Evolutionary conservation across 2,797 vertebrate species (phyloP), one percentile per base, ranked within the genome.

Genomic region (Adrianichthys oophorus): DNA sequence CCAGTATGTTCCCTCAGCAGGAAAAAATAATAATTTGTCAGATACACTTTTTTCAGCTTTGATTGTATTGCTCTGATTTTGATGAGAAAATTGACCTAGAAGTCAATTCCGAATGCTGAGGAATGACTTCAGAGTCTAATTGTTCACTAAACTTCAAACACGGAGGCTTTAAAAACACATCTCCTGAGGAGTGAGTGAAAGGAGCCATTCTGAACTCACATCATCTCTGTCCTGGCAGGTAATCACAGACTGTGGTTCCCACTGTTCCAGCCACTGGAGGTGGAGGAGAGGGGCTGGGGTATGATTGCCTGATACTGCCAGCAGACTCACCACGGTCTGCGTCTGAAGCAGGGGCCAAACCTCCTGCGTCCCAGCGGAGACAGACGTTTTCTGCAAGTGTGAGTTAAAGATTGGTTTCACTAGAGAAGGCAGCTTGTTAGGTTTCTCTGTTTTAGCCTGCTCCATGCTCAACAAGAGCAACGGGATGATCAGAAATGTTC

Each of bases 301-400:
- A 72, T 2, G 67, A 69, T 49, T 16, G 70, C 59, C 78, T 66
- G 76, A 77, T 74, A 53, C 71, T 73, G 77, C 79, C 69, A 73
- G 71, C 62, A 45, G 46, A 58, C 78, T 81, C 44, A 5, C 79
- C 21, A 45, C 56, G 53, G 56, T 65, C 58, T 52, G 23, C 56
- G 59, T 87, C 86, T 89, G 82, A 88, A 84, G 77, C 72, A 16
- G 0, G 48, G 40, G 84, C 89, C 90, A 89, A 85, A 78, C 76
- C 85, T 82, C 43, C 48, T 59, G 40, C 4, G 68, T 87, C 88
- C 80, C 87, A 80, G 63, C 17, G 84, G 85, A 90, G 74, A 76
- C 82, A 81, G 78, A 53, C 72, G 79, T 85, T 87, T 82, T 87
- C 78, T 82, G 76, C 75, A 73, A 65, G 70, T 78, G 51, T 57